Evolutionary conservation across 2,113 vertebrate species (phyloP), one percentile per base, ranked within the genome.

Genomic region (Elgaria multicarinata): DNA sequence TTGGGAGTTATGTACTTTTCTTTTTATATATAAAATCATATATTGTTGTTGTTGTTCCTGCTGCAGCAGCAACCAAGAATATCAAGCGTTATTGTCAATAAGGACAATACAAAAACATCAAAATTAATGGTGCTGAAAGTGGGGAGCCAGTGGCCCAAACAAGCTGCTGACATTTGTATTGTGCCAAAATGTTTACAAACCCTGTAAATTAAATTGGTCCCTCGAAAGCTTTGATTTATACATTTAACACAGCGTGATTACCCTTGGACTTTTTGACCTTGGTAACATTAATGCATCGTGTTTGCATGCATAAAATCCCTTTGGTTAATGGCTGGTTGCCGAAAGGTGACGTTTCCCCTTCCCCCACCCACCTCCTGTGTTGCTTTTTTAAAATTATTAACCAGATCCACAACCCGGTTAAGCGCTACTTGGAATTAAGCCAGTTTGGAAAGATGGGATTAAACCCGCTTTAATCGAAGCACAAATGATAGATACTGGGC

Each of bases 151-250:
- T 88, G 88, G 76, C 87, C 93, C 88, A 86, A 87, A 92, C 86
- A 90, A 58, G 90, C 75, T 26, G 46, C 75, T 18, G 55, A 90
- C 76, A 86, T 95, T 91, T 24, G 53, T 26, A 93, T 93, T 77
- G 90, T 87, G 91, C 77, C 92, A 78, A 90, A 90, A 83, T 83
- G 86, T 90, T 94, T 93, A 92, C 85, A 90, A 90, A 92, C 90
- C 91, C 88, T 89, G 87, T 93, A 94, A 95, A 94, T 64, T 8
- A 93, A 94, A 92, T 94, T 91, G 88, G 87, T 90, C 90, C 44
- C 87, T 92, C 67, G 94, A 91, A 91, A 95, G 85, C 90, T 94
- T 93, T 94, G 93, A 93, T 91, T 93, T 92, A 89, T 95, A 93
- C 89, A 91, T 89, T 82, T 62, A 18, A 46, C 42, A 71, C 46